phyloP scores from a whole-genome alignment of 2,113 vertebrate species.

The Rhodinocichla rosea region DNA sequence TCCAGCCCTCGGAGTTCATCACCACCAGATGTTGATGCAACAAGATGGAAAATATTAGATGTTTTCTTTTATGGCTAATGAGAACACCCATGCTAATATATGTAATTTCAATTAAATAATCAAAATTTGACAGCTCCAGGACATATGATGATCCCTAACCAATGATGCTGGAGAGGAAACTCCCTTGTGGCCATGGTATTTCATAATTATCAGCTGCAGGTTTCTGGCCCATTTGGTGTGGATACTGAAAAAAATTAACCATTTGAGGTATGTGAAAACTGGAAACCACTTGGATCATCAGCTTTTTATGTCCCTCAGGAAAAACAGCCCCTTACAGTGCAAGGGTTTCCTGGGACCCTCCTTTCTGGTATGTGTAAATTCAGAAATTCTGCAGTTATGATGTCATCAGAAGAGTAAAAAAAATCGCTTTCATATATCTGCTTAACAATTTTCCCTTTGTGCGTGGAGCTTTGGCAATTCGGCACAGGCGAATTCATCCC shows the following conservation, averaged over 20 bases:
- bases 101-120: conserved; percentile 63
- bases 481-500: background rate
- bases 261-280: background rate
- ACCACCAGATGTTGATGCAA: conserved; percentile 25
- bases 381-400: background rate
- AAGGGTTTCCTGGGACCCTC: background rate
- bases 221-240: background rate
- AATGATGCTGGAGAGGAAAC: background rate
- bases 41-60: conserved; percentile 6
- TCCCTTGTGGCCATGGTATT: conserved; percentile 17
- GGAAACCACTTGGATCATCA: background rate
- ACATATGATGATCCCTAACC: background rate
- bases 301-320: background rate
- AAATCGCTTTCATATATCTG: background rate
- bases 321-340: background rate
- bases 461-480: background rate
- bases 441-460: background rate
- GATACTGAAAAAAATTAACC: background rate
- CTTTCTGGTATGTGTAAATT: background rate
- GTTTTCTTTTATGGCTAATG: conserved; percentile 44
- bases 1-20: background rate
- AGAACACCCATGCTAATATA: conserved; percentile 30
- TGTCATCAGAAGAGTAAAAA: background rate
- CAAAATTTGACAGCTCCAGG: conserved; percentile 36
- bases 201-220: conserved; percentile 37